Evolutionary conservation across 2,888 invertebrate genomes (phyloP).

Genomic region (Hydriomena furcata): DNA sequence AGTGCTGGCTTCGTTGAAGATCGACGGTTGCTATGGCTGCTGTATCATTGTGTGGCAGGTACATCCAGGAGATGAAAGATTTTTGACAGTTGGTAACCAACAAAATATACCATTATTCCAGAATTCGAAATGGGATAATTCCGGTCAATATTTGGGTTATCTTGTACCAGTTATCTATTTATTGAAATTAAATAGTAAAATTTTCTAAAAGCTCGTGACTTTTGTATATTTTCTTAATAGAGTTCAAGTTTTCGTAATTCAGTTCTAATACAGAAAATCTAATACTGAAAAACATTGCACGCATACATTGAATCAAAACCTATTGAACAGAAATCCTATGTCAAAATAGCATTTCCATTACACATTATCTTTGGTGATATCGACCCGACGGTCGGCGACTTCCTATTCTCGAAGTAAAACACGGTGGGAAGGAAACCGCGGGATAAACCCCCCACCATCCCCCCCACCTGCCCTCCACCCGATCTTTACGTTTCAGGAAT

Average conservation of each 20-base stretch:
- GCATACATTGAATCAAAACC: too few species aligned
- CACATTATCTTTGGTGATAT: constrained; percentile 77
- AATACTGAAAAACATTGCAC: neutral
- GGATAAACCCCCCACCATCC: constrained; percentile 73
- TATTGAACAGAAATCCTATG: constrained; percentile 12
- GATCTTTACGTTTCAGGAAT: constrained; percentile 84
- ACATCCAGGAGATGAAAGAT: too few species aligned
- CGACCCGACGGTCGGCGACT: constrained; percentile 81
- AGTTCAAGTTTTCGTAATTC: too few species aligned
- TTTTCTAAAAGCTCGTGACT: too few species aligned
- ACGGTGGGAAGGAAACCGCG: constrained; percentile 83
- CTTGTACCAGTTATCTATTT: too few species aligned
- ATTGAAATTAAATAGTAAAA: too few species aligned
- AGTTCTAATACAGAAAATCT: too few species aligned
- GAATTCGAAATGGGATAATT: too few species aligned
- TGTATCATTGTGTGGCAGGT: neutral
- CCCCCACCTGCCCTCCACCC: constrained; percentile 57
- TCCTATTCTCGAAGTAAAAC: constrained; percentile 84
- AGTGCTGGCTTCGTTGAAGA: constrained; percentile 9
- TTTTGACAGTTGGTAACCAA: too few species aligned
- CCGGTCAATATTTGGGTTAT: too few species aligned
- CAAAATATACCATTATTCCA: too few species aligned
- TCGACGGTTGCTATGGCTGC: constrained; percentile 5
- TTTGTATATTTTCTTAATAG: too few species aligned
- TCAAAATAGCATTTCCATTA: constrained; percentile 45